Evolutionary conservation across 2,888 invertebrate genomes (phyloP).

Genomic region (Volucella inanis): DNA sequence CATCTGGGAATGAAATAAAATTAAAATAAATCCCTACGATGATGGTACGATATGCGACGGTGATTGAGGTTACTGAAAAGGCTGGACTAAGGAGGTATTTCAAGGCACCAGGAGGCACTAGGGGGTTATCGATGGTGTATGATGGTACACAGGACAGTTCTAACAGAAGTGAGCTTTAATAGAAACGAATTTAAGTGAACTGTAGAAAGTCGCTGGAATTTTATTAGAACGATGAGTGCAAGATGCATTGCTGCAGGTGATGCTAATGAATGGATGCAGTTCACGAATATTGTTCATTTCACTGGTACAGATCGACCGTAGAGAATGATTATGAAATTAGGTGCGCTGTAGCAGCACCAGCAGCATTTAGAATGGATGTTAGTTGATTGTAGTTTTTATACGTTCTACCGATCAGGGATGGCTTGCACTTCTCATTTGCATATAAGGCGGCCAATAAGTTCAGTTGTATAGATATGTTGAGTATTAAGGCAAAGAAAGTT

Average conservation of each 20-base stretch:
- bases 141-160: conserved; percentile 6
- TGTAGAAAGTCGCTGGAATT: conserved; percentile 16
- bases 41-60: conserved; percentile 58
- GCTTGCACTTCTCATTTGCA: too few species aligned
- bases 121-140: too few species aligned
- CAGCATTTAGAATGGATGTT: background rate
- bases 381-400: conserved; percentile 18
- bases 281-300: conserved; percentile 30
- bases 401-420: too few species aligned
- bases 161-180: conserved; percentile 38
- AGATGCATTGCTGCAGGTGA: conserved; percentile 57
- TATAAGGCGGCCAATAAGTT: too few species aligned
- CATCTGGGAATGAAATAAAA: conserved; percentile 44
- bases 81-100: conserved; percentile 16
- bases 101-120: background rate
- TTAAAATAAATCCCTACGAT: conserved; percentile 54
- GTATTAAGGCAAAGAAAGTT: too few species aligned
- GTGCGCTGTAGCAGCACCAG: conserved; percentile 14
- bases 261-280: conserved; percentile 63
- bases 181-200: conserved; percentile 26
- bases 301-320: background rate
- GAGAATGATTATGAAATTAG: conserved; percentile 42
- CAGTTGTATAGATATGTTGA: too few species aligned
- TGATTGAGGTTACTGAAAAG: conserved; percentile 19
- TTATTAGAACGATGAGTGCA: conserved; percentile 47